Base-by-base conservation (phyloP, 2,888 invertebrate genomes). In the Onthophagus sagittarius region DNA sequence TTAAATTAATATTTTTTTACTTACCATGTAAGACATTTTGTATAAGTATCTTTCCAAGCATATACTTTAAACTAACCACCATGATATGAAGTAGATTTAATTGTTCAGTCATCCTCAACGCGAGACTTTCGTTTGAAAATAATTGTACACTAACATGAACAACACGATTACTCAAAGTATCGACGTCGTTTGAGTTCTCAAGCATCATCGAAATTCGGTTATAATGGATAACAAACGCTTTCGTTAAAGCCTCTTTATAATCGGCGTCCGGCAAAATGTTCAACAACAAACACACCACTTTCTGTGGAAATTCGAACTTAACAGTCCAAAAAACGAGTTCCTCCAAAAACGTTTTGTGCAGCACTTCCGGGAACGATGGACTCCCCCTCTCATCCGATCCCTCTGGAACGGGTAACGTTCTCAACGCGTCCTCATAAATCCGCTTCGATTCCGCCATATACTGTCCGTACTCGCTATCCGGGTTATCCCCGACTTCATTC, bases 261-360 rank as follows among this genome's bases (percentile, higher is more conserved):
- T 94, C 93, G 77, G 94, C 94, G 87, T 98, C 97, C 1, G 98
- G 98, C 81, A 99, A 87, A 93, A 99, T 94, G 83, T 97, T 97
- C 72, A 99, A 89, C 75, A 99, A 86, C 78, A 98, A 91, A 82
- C 98, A 98, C 71, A 98, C 98, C 73, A 99, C 90, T 83, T 96
- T 97, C 86, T 98, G 97, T 0, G 98, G 98, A 87, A 98, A 99
- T 86, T 98, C 97, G 85, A 94, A 97, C 84, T 95, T 95, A 75
- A 98, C 96, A 15, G 96, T 97, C 98, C 99, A 99, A 87, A 99
- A 98, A 79, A 98, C 95, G 78, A 99, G 90, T 87, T 99, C 99
- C 85, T 98, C 98, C 15, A 97, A 88, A 77, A 97, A 90, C 0
- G 95, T 96, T 79, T 90, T 90, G 85, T 97, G 96, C 39, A 97